phyloP scores from a whole-genome alignment of 1,140 invertebrate genomes.

The Brachionus sp. region DNA sequence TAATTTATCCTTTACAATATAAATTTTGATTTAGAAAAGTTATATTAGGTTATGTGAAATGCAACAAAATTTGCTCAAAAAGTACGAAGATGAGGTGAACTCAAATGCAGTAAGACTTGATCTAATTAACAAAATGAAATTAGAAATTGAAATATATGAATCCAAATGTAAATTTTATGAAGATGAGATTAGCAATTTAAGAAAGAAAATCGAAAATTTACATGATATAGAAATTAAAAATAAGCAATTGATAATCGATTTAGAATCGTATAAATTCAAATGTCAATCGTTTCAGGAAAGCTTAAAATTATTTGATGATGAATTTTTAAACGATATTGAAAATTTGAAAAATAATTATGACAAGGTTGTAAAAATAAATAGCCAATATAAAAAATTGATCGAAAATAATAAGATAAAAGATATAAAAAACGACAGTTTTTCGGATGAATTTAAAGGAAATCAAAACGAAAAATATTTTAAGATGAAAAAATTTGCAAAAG shows the following conservation, averaged over 20 bases:
- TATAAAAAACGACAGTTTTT: not conserved
- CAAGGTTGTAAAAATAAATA: not conserved
- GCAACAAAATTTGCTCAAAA: slow-evolving; percentile 41
- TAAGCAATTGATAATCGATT: slow-evolving; percentile 7
- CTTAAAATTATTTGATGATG: not conserved
- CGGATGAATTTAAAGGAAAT: not conserved
- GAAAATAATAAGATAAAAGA: not conserved
- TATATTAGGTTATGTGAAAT: slow-evolving; percentile 34
- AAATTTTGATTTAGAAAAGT: slow-evolving; percentile 19
- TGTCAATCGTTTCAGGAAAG: not conserved
- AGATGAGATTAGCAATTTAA: not conserved
- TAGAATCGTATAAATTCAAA: slow-evolving; percentile 6
- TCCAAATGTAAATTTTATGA: not conserved
- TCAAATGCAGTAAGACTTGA: slow-evolving; percentile 18
- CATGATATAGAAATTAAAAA: not conserved
- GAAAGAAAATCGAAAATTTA: slow-evolving; percentile 10
- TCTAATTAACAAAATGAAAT: slow-evolving; percentile 33
- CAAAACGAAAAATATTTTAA: not conserved
- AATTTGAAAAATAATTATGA: slow-evolving; percentile 27
- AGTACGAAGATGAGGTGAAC: slow-evolving; percentile 38
- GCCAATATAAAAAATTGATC: not conserved
- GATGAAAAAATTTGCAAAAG: not conserved
- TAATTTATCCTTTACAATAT: not conserved
- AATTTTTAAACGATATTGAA: slow-evolving; percentile 31
- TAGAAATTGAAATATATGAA: not conserved